phyloP scores from a whole-genome alignment of 2,797 vertebrate genomes.

The Halcyon leucocephala region DNA sequence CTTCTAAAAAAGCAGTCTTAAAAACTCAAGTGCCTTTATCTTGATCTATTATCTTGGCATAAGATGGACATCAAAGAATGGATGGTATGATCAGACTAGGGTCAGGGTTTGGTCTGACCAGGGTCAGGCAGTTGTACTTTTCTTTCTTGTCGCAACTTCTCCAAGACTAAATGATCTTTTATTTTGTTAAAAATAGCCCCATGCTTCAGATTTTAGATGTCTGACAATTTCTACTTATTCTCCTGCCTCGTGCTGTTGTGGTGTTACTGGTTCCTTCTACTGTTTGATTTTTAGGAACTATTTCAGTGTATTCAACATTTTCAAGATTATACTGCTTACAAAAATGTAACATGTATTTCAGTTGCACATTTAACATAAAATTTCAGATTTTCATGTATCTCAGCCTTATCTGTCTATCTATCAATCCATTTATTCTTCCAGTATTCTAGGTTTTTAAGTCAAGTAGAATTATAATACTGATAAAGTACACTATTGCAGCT shows the following conservation, averaged over 20 bases:
- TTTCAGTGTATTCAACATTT: not conserved
- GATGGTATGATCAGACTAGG: not conserved
- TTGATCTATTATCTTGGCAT: not conserved
- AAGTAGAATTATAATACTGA: not conserved
- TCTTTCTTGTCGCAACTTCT: not conserved
- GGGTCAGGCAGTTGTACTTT: not conserved
- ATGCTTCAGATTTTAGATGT: not conserved
- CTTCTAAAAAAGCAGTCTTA: not conserved
- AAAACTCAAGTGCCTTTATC: not conserved
- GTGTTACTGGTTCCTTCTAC: not conserved
- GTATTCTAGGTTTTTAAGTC: not conserved
- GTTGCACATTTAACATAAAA: not conserved
- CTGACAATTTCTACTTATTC: not conserved
- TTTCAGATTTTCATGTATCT: not conserved
- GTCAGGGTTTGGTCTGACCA: not conserved
- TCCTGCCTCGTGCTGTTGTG: not conserved
- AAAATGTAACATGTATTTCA: not conserved
- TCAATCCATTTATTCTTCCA: not conserved
- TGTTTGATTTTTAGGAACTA: not conserved
- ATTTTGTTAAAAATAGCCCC: slow-evolving; percentile 10
- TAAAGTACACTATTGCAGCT: not conserved
- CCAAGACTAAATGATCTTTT: not conserved
- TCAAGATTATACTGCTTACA: not conserved
- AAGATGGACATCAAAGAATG: not conserved
- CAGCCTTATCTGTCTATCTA: not conserved